phyloP scores from a whole-genome alignment of 2,797 vertebrate species.

The Amphiprion clarkii region DNA sequence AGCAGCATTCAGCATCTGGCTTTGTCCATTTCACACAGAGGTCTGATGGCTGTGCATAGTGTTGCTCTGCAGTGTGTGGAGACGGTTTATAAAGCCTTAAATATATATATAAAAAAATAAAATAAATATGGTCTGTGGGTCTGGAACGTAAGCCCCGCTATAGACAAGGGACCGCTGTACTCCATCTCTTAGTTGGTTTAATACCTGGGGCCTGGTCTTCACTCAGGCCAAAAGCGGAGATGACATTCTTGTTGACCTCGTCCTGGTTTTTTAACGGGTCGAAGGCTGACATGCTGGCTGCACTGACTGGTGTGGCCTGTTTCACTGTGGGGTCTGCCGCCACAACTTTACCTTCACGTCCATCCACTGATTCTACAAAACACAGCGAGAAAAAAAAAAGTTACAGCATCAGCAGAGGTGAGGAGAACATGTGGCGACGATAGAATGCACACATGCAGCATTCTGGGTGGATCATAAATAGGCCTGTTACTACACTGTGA shows the following conservation, averaged over 20 bases:
- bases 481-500: conserved; percentile 14
- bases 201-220: conserved; percentile 95
- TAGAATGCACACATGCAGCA: background rate
- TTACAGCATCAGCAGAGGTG: background rate
- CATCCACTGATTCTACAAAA: conserved; percentile 88
- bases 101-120: too few relatives aligned
- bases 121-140: too few relatives aligned
- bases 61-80: too few relatives aligned
- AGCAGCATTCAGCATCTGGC: too few relatives aligned
- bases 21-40: too few relatives aligned
- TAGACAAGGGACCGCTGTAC: background rate
- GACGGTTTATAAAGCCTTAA: too few relatives aligned
- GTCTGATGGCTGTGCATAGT: too few relatives aligned
- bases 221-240: conserved; percentile 96
- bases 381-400: background rate
- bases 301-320: conserved; percentile 94
- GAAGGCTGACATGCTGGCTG: conserved; percentile 99
- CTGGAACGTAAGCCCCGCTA: too few relatives aligned
- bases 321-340: conserved; percentile 90
- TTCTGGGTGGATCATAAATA: conserved; percentile 6
- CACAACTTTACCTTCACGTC: conserved; percentile 92
- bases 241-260: conserved; percentile 99
- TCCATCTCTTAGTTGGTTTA: background rate
- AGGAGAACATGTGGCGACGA: background rate
- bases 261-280: conserved; percentile 99